Evolutionary conservation across 2,113 vertebrate species (phyloP).

Genomic region (Grus americana): DNA sequence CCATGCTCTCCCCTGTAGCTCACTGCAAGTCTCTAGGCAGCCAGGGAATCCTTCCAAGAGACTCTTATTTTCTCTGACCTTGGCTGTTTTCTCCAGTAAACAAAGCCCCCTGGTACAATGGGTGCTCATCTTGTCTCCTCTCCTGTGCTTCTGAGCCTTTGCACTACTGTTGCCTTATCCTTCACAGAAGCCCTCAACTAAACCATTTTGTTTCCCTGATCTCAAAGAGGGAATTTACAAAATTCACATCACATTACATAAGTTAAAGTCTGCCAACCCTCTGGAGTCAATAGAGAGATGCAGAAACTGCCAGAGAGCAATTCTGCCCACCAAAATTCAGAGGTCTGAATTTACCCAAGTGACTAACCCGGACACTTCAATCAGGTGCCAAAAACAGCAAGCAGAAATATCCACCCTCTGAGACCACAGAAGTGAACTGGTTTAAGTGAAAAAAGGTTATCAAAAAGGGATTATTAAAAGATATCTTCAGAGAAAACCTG

Average conservation of each 20-base stretch:
- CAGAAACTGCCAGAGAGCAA: background rate
- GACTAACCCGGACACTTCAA: background rate
- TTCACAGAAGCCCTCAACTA: background rate
- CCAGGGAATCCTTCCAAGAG: background rate
- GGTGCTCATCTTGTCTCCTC: background rate
- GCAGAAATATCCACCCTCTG: background rate
- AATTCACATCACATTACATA: background rate
- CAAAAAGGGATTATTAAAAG: background rate
- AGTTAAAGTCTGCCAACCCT: background rate
- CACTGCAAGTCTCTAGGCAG: background rate
- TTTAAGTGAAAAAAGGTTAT: background rate
- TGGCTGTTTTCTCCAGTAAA: background rate
- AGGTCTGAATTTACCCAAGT: background rate
- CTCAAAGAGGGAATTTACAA: background rate
- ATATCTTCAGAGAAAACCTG: background rate
- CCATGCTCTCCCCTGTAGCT: background rate
- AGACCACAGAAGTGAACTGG: background rate
- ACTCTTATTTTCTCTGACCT: background rate
- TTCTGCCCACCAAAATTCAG: background rate
- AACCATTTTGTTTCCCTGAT: background rate
- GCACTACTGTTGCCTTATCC: background rate
- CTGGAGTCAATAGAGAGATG: background rate
- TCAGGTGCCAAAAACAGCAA: background rate
- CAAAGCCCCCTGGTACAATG: background rate
- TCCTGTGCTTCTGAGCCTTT: background rate